phyloP scores from a whole-genome alignment of 2,113 vertebrate species.

The Geococcyx californianus region DNA sequence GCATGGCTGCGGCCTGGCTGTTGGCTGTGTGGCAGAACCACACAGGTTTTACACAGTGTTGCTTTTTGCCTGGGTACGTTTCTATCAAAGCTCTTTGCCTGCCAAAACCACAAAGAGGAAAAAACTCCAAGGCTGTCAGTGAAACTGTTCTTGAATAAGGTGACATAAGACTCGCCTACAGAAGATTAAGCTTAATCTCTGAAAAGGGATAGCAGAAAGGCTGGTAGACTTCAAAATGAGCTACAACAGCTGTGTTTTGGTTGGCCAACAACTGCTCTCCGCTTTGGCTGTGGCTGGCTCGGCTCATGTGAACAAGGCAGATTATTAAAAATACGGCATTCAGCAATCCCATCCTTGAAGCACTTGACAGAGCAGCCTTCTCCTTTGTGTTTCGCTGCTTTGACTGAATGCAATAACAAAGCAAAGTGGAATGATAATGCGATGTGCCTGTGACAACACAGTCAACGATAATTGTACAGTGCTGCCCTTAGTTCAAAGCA shows the following conservation, averaged over 20 bases:
- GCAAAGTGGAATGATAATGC: not conserved
- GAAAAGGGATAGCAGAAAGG: slow-evolving; percentile 23
- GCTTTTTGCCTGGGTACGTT: not conserved
- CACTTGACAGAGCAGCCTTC: slow-evolving; percentile 4
- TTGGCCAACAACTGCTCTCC: slow-evolving; percentile 30
- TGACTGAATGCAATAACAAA: not conserved
- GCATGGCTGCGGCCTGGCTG: not conserved
- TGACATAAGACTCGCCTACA: not conserved
- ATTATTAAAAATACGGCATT: slow-evolving; percentile 28
- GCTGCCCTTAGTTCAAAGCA: not conserved
- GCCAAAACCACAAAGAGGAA: slow-evolving; percentile 5
- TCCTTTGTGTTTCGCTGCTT: slow-evolving; percentile 13
- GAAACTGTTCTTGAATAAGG: not conserved
- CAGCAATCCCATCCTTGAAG: not conserved
- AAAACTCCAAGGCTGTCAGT: not conserved
- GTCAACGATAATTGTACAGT: not conserved
- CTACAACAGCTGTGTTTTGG: slow-evolving; percentile 48
- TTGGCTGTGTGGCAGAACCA: not conserved
- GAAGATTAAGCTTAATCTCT: slow-evolving; percentile 33
- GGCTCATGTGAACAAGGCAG: not conserved
- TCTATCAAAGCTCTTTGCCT: not conserved
- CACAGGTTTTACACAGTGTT: not conserved
- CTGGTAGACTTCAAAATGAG: slow-evolving; percentile 38
- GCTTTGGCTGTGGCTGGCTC: not conserved
- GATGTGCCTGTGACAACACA: not conserved